Base-by-base conservation (phyloP, 2,113 vertebrate species). In the Lathamus discolor region DNA sequence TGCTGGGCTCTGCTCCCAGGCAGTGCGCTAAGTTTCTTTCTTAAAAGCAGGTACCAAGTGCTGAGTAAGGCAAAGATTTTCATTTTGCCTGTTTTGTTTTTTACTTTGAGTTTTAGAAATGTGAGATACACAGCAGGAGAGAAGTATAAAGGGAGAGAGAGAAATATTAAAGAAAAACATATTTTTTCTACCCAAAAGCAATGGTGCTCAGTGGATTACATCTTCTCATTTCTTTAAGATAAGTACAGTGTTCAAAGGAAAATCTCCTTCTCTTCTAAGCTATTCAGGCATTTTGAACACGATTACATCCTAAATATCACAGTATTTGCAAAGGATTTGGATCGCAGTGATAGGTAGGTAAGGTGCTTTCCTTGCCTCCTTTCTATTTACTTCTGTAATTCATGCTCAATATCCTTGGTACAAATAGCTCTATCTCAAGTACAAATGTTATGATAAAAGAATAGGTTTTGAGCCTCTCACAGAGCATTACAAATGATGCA, bases 371-470 rank as follows among this genome's bases (percentile, higher is more conserved):
- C 73, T 79, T 63, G 82, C 61, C 78, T 76, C 83, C 62, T 88
- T 93, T 93, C 90, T 92, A 62, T 90, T 95, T 94, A 86, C 88
- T 90, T 77, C 59, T 91, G 51, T 88, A 86, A 94, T 96, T 94
- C 43, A 91, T 49, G 72, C 79, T 85, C 74, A 61, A 43, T 85
- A 85, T 52, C 75, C 57, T 43, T 20, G 43, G 75, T 83, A 76
- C 72, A 91, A 95, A 91, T 86, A 95, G 72, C 91, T 94, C 83
- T 90, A 91, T 86, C 95, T 91, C 28, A 87, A 93, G 87, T 44
- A 76, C 82, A 96, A 95, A 94, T 63, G 83, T 91, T 90, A 76
- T 33, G 80, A 88, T 59, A 92, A 94, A 97, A 84, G 55, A 77
- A 49, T 28, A 66, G n/a, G 29, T 86, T 88, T 3, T 13, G 33